Evolutionary conservation across 1,140 invertebrate species (phyloP).

Genomic region (Whitmania pigra): DNA sequence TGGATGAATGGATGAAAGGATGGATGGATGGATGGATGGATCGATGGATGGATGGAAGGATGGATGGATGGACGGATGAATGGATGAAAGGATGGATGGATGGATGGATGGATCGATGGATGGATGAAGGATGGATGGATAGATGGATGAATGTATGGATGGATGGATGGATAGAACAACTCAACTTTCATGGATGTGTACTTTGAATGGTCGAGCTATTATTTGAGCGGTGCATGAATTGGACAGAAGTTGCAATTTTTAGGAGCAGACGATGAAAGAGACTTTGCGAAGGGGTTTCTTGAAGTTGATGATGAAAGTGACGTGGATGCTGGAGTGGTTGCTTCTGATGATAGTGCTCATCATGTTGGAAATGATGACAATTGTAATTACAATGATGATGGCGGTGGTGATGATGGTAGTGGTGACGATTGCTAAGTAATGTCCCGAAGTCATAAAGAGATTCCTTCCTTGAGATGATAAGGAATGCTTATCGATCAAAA

Average conservation of each 20-base stretch:
- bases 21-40: not conserved
- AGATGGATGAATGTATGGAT: too few species aligned
- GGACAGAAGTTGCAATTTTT: not conserved
- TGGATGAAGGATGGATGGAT: too few species aligned
- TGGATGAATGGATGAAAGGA: not conserved
- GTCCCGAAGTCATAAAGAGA: too few species aligned
- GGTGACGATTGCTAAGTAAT: constrained; percentile 6
- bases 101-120: too few species aligned
- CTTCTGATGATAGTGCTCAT: not conserved
- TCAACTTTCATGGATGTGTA: too few species aligned
- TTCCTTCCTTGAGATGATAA: too few species aligned
- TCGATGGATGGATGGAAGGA: not conserved
- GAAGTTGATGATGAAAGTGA: constrained; percentile 5
- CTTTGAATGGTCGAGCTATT: not conserved
- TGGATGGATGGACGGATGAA: too few species aligned
- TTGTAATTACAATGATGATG: not conserved
- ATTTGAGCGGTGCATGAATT: not conserved
- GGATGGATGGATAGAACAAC: not conserved
- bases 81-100: too few species aligned
- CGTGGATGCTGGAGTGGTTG: not conserved
- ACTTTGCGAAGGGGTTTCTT: not conserved
- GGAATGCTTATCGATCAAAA: too few species aligned
- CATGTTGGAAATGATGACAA: not conserved
- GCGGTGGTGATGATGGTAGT: not conserved
- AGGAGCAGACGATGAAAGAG: not conserved